Base-by-base conservation (phyloP, 1,140 invertebrate genomes). In the Trichonephila clavipes region DNA sequence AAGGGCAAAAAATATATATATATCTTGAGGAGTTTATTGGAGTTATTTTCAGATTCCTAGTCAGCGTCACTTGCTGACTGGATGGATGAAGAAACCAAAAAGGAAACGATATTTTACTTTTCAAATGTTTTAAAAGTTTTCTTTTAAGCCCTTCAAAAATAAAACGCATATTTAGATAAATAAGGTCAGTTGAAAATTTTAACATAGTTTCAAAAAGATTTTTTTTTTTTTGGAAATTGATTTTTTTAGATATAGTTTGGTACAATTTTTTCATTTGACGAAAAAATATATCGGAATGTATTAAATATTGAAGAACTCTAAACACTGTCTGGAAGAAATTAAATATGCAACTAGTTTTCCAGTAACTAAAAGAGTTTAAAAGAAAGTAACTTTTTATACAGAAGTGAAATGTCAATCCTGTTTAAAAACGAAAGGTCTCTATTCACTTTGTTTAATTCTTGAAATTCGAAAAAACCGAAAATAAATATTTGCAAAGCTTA, bases 1-100 rank as follows among this genome's bases (percentile, higher is more conserved):
- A 83, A n/a, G 82, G 16, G 7, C 8, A 14, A 59, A 59, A 51
- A 28, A 59, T 58, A 59, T n/a, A 59, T 21, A 59, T 51, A 28
- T 83, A 58, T 58, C 28, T 83, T 59, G 82, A 83, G 72, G 44
- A 83, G 82, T 51, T 58, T 59, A 59, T 58, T 83, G 82, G 82
- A 83, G 82, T 83, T 51, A 83, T 83, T 58, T 83, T 77, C 72
- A 77, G 72, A 77, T 77, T 77, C 72, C 28, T 28, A 77, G 72
- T 77, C 72, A 77, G 72, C 34, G 34, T 28, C 72, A 77, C 28
- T 77, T 28, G 24, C 34, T 77, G 28, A 28, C 16, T 34, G 72
- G 72, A 40, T 77, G 28, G 72, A 77, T 18, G 28, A 77, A 51
- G 51, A 51, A 51, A 40, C 72, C 72, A 77, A 77, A 77, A 34